Conservation (phyloP, 2,113 vertebrate species). For the Carassius auratus region DNA sequence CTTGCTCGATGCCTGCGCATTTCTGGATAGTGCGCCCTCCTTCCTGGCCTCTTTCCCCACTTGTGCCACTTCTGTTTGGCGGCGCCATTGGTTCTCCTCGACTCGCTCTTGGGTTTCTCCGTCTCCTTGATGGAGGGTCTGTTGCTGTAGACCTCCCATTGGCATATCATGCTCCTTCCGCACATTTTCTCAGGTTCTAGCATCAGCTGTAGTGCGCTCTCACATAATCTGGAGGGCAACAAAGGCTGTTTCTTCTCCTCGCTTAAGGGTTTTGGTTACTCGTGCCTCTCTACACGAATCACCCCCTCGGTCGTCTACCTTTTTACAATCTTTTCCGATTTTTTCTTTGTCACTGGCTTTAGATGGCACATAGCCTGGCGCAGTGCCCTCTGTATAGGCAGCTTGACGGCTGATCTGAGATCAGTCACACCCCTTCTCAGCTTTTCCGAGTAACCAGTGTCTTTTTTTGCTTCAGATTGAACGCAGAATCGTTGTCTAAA, state of each 20-base stretch:
- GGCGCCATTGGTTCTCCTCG: slow-evolving; percentile 14
- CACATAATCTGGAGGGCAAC: slow-evolving; percentile 69
- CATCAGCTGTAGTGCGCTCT: slow-evolving; percentile 63
- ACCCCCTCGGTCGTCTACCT: slow-evolving; percentile 77
- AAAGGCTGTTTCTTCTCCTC: slow-evolving; percentile 49
- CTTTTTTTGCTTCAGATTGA: not conserved
- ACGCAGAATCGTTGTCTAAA: not conserved
- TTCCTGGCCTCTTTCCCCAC: slow-evolving; percentile 63
- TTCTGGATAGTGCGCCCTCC: slow-evolving; percentile 53
- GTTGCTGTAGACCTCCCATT: slow-evolving; percentile 54
- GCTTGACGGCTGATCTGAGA: slow-evolving; percentile 68
- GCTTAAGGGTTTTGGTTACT: slow-evolving; percentile 41
- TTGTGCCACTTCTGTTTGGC: slow-evolving; percentile 57
- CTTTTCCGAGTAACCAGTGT: slow-evolving; percentile 21
- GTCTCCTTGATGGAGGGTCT: slow-evolving; percentile 44
- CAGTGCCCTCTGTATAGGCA: slow-evolving; percentile 72
- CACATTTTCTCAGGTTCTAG: slow-evolving; percentile 66
- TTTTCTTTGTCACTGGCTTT: slow-evolving; percentile 86
- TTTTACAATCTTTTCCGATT: slow-evolving; percentile 81
- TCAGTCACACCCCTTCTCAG: slow-evolving; percentile 53
- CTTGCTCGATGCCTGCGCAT: slow-evolving; percentile 36
- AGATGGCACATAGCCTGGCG: slow-evolving; percentile 81
- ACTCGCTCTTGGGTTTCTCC: slow-evolving; percentile 38
- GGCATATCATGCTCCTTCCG: slow-evolving; percentile 60
- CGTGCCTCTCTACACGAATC: slow-evolving; percentile 50